These are phyloP conservation scores for Hemaris fuciformis DNA, from an alignment of 2,888 invertebrate genomes.

Conservation along the genomic window DNA sequence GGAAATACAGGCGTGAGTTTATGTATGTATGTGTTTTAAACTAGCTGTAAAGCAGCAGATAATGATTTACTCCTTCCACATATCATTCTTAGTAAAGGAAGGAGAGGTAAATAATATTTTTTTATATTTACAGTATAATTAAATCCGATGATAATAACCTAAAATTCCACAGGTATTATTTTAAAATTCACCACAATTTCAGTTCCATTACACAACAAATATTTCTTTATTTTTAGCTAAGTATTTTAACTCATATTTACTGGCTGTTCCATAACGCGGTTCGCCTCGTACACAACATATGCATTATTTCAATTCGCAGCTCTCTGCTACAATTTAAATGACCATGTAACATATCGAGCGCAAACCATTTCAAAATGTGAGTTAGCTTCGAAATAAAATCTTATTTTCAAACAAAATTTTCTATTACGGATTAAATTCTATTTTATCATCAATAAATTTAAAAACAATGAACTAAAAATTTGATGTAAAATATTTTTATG, in stretches of 20 bases:
- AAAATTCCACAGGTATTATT: neutral
- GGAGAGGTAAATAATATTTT: no score
- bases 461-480: no score
- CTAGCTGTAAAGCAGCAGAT: no score
- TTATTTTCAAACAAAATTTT: no score
- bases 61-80: no score
- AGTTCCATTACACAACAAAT: neutral
- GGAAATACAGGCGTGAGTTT: no score
- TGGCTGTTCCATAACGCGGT: conserved; percentile 9
- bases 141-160: neutral
- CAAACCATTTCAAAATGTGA: neutral
- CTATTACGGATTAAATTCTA: no score
- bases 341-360: neutral
- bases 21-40: no score
- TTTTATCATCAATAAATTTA: no score
- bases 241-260: conserved; percentile 4
- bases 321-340: conserved; percentile 5
- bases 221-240: neutral
- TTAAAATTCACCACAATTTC: neutral
- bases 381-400: neutral
- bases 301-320: conserved; percentile 20
- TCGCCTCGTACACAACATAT: conserved; percentile 20
- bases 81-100: no score
- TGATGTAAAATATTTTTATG: no score
- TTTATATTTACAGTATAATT: neutral